phyloP scores from a whole-genome alignment of 2,888 invertebrate species.

The Cinara cedri region DNA sequence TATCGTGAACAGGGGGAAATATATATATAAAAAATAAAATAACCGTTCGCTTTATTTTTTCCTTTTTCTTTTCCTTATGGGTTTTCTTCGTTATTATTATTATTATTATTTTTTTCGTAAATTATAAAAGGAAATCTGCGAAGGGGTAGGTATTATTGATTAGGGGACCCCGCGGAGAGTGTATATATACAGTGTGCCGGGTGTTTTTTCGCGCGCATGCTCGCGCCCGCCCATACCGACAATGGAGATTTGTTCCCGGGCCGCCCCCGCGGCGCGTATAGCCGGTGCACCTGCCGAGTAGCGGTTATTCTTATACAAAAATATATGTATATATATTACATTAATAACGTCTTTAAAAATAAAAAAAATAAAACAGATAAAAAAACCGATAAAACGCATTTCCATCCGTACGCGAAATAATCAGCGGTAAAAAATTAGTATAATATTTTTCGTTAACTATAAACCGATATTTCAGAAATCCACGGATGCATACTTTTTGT shows the following conservation, averaged over 20 bases:
- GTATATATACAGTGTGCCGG: slow-evolving; percentile 32
- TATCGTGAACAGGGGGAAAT: not conserved
- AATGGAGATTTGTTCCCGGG: slow-evolving; percentile 56
- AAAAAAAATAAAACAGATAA: no score
- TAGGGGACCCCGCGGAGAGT: slow-evolving; percentile 46
- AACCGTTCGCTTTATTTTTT: not conserved
- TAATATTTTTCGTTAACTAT: no score
- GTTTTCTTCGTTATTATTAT: slow-evolving; percentile 25
- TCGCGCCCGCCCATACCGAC: slow-evolving; percentile 53
- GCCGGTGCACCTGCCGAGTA: slow-evolving; percentile 41
- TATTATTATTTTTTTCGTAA: slow-evolving; percentile 35
- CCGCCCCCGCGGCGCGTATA: slow-evolving; percentile 51
- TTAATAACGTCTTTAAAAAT: no score
- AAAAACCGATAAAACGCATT: no score
- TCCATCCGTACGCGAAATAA: no score
- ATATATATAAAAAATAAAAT: not conserved
- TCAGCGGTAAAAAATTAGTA: no score
- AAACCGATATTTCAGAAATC: no score
- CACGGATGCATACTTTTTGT: no score
- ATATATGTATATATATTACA: not conserved
- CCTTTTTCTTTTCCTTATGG: not conserved
- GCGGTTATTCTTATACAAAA: not conserved
- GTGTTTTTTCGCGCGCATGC: slow-evolving; percentile 55
- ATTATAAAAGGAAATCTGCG: slow-evolving; percentile 56
- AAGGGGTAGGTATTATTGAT: slow-evolving; percentile 53